A percentile compares a stretch with the other conserved stretches of the same genome.
These are phyloP conservation scores for Clitarchus hookeri DNA, from an alignment of 2,888 invertebrate species.

Conservation along the genomic window DNA sequence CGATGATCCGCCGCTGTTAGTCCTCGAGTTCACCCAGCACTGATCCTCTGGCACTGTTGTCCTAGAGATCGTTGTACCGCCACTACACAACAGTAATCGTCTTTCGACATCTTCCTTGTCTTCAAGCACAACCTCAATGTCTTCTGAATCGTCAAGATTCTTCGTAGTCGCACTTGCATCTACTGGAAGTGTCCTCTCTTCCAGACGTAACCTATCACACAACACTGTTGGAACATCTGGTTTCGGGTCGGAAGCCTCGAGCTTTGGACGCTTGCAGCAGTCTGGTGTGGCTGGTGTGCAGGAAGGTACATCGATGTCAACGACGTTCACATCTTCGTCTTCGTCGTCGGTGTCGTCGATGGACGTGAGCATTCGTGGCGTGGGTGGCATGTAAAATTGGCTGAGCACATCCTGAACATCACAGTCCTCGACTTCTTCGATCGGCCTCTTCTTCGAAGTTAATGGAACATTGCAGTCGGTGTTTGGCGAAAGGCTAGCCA, in stretches of 20 bases:
- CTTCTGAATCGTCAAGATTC: conserved; percentile 32
- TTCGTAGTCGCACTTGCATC: conserved; percentile 20
- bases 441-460: conserved; percentile 39
- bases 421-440: conserved; percentile 64
- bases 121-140: conserved; percentile 34
- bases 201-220: conserved; percentile 18
- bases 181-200: neutral
- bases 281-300: conserved; percentile 18
- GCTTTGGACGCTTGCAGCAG: conserved; percentile 37
- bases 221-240: neutral
- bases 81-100: conserved; percentile 31
- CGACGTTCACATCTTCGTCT: conserved; percentile 53
- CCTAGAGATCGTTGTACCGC: conserved; percentile 27
- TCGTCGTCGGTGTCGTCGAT: conserved; percentile 64
- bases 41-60: conserved; percentile 26
- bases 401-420: conserved; percentile 71
- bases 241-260: neutral
- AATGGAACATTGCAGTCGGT: conserved; percentile 38
- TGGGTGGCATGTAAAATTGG: conserved; percentile 72
- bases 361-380: conserved; percentile 68
- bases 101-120: conserved; percentile 34
- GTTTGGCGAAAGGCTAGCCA: neutral
- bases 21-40: conserved; percentile 29
- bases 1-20: conserved; percentile 2
- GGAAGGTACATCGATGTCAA: conserved; percentile 50